These are phyloP conservation scores for Sorex araneus DNA, from an alignment of 2,113 vertebrate genomes.

Conservation along the genomic window DNA sequence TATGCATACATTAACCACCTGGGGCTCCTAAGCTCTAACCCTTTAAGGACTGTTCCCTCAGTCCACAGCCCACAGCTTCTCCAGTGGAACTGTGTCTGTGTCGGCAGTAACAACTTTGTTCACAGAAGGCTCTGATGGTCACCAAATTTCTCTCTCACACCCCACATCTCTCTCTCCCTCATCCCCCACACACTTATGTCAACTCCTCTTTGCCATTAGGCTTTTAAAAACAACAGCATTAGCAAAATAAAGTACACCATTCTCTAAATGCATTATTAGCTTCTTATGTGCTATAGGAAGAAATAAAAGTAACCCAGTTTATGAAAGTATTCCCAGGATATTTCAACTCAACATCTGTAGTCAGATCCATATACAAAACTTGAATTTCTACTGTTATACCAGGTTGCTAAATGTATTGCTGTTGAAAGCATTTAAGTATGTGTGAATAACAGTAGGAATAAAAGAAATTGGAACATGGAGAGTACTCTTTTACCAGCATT, in stretches of 20 bases:
- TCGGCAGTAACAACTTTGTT: neutral
- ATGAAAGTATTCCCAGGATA: neutral
- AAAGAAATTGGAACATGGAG: conserved; percentile 20
- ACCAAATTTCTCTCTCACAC: neutral
- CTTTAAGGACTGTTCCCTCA: neutral
- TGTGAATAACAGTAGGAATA: conserved; percentile 48
- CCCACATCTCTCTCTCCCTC: too few species aligned
- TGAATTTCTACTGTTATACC: conserved; percentile 28
- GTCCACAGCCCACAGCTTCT: too few species aligned
- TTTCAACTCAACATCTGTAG: neutral
- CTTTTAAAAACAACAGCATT: neutral
- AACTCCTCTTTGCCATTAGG: conserved; percentile 2
- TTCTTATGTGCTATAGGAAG: neutral
- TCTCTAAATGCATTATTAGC: neutral
- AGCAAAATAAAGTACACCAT: neutral
- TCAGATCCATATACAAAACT: neutral
- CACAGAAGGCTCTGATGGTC: neutral
- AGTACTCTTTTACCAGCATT: conserved; percentile 20
- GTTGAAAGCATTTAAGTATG: conserved; percentile 55
- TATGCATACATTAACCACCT: neutral
- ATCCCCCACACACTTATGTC: neutral
- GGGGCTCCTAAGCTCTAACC: neutral
- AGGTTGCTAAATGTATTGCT: conserved; percentile 21
- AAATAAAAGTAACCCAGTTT: neutral
- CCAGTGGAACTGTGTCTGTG: neutral